Evolutionary conservation across 2,888 invertebrate species (phyloP).

Genomic region (Podabrus alpinus): DNA sequence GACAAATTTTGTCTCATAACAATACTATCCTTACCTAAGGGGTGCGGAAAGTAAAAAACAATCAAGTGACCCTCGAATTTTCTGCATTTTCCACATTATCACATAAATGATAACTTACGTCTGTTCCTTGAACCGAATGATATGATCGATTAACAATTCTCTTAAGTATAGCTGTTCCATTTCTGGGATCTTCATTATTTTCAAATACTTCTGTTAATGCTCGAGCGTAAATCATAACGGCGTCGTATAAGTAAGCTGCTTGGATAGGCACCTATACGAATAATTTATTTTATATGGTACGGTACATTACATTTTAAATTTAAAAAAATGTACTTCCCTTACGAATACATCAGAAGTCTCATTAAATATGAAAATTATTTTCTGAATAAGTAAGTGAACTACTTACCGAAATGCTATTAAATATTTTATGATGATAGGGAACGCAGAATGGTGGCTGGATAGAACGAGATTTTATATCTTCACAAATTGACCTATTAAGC

Average conservation of each 20-base stretch:
- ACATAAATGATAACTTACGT: constrained; percentile 67
- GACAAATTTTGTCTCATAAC: no score
- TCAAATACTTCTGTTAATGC: constrained; percentile 77
- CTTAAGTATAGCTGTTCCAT: constrained; percentile 76
- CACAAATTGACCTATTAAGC: constrained; percentile 66
- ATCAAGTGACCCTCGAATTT: no score
- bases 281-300: neutral
- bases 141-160: constrained; percentile 78
- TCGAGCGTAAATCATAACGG: constrained; percentile 83
- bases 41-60: no score
- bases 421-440: constrained; percentile 76
- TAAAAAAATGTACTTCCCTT: neutral
- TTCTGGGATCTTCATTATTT: constrained; percentile 69
- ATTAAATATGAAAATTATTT: neutral
- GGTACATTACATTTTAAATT: neutral
- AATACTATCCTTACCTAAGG: no score
- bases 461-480: constrained; percentile 71
- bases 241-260: constrained; percentile 86
- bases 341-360: neutral
- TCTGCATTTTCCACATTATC: no score
- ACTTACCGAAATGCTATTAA: constrained; percentile 71
- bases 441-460: constrained; percentile 76
- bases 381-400: neutral
- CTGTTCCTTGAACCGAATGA: constrained; percentile 78
- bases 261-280: constrained; percentile 73